Conservation (phyloP, 2,797 vertebrate species). For the Paedocypris micromegethes region DNA sequence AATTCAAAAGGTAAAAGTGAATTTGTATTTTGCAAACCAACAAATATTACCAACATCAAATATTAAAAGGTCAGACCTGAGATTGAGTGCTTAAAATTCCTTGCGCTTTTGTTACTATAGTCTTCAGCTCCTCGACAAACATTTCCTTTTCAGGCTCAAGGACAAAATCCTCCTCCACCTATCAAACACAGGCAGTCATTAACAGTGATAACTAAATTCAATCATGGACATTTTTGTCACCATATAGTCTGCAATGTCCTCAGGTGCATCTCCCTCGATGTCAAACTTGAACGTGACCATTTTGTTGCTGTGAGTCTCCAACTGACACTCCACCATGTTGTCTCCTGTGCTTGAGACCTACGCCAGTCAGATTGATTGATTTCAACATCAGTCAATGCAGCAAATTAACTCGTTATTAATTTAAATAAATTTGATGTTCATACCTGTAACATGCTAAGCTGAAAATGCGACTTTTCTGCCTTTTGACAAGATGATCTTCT, state of each 20-base stretch:
- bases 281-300: slow-evolving; percentile 98
- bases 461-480: slow-evolving; percentile 82
- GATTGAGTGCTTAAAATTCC: slow-evolving; percentile 76
- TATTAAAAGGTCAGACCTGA: slow-evolving; percentile 51
- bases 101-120: slow-evolving; percentile 78
- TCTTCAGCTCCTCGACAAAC: slow-evolving; percentile 82
- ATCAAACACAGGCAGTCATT: slow-evolving; percentile 25
- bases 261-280: slow-evolving; percentile 87
- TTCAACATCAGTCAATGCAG: background rate
- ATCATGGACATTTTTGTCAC: slow-evolving; percentile 54
- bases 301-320: slow-evolving; percentile 93
- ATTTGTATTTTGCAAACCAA: no score
- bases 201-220: background rate
- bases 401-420: background rate
- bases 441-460: slow-evolving; percentile 87
- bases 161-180: slow-evolving; percentile 93
- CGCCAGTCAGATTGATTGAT: background rate
- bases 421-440: background rate
- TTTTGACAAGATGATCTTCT: slow-evolving; percentile 77
- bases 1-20: background rate
- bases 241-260: slow-evolving; percentile 93
- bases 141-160: slow-evolving; percentile 82
- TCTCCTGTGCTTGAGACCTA: slow-evolving; percentile 86
- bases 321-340: slow-evolving; percentile 92
- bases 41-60: background rate